Base-by-base conservation (phyloP, 1,140 invertebrate species). In the Drosophila orosa region DNA sequence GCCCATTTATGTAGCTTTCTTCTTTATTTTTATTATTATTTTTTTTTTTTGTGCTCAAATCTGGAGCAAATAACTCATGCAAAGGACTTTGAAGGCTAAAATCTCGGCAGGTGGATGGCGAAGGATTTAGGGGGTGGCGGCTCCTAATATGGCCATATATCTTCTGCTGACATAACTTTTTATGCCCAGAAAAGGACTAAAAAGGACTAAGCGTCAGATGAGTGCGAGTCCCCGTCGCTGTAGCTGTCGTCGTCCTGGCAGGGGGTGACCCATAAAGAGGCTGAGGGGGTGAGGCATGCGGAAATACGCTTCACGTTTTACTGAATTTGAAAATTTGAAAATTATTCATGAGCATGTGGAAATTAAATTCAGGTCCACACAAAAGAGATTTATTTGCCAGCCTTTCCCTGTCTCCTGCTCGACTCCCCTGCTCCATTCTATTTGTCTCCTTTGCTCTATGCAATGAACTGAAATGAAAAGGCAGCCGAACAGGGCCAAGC, bases 261-360 rank as follows among this genome's bases (percentile, higher is more conserved):
- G 55, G 61, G 33, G 52, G 17, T n/a, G 60, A 65, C 59, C 59
- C 50, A 44, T 25, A 19, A 19, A 27, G 50, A 25, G 37, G 29
- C 27, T n/a, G 25, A 6, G 37, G 44, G 19, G 25, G 45, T 12
- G 25, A n/a, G 50, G 35, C 29, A 37, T 52, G 60, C 78, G 84
- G 84, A 89, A 90, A 84, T 78, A 90, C 84, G 84, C 80, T 90
- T 89, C 69, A 89, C 84, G 80, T 89, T 89, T 89, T 80, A 89
- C 77, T 89, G 80, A 80, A 80, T 89, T 87, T 80, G 84, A 76
- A 87, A 87, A 89, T 89, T 89, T 89, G 85, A 89, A 89, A 89
- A 89, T 89, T 89, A 90, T 89, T 89, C 84, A 89, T 89, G 84
- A 89, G 85, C 84, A 90, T 89, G 84, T 89, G 85, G 84, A 89